Evolutionary conservation across 2,113 vertebrate genomes (phyloP), one percentile per base, ranked within the genome.

Genomic region (Notechis scutatus): DNA sequence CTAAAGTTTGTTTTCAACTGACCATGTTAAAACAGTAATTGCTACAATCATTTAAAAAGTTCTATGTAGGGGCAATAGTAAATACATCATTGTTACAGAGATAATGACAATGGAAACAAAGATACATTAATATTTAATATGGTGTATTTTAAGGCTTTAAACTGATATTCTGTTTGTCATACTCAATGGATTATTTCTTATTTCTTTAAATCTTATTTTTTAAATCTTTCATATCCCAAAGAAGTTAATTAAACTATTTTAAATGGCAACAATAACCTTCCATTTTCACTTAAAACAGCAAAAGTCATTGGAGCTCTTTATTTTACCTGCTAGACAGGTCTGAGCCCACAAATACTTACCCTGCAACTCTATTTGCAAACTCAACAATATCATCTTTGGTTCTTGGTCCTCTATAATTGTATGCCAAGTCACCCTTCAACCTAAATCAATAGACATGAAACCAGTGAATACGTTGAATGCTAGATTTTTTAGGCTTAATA

Each of bases 361-460:
- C 99, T 50, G 99, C 98, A 61, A 99, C 99, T 97, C 99, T 98
- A 97, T 99, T 99, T 95, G 99, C 98, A 97, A 99, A 99, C 94
- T 99, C 99, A 92, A 99, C 97, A 89, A 99, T 99, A 95, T 99
- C 99, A 94, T 99, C 99, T 98, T 99, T 99, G 94, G 99, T 99
- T 95, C 99, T 98, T 21, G 99, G 98, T 93, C 99, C 99, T 96
- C 99, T 99, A 93, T 99, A 99, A 96, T 98, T 99, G 94, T 99
- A 99, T 7, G 99, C 99, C 34, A 99, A 97, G 69, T 99, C 99
- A 5, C 98, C 98, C 96, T 99, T 99, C 94, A 99, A 97, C 94
- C 99, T 99, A 81, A 93, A 92, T 61, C 94, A 92, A 93, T 86
- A 89, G 87, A 89, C 3, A 92, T 5, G 52, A 88, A 81, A 45